phyloP scores from a whole-genome alignment of 2,797 vertebrate genomes.

The Poeciliopsis infans region DNA sequence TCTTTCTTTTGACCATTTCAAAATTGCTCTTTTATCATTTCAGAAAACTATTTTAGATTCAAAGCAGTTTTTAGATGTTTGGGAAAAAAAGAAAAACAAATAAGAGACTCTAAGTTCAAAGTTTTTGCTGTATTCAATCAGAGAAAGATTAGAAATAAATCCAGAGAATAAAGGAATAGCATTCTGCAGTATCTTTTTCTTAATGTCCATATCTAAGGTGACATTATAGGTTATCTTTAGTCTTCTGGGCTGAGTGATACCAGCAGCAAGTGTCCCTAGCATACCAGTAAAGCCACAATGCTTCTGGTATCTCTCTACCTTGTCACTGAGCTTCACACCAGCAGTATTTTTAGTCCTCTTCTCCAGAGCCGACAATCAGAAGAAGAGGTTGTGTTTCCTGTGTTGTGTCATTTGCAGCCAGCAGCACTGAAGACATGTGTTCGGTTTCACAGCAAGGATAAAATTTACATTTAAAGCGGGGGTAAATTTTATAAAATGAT shows the following conservation, averaged over 20 bases:
- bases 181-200: background rate
- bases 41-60: background rate
- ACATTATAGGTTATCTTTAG: conserved; percentile 64
- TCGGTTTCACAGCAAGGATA: background rate
- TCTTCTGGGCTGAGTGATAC: conserved; percentile 29
- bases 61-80: background rate
- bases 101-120: background rate
- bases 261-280: conserved; percentile 64
- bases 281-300: conserved; percentile 61
- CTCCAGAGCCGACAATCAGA: conserved; percentile 68
- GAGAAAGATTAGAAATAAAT: background rate
- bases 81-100: background rate
- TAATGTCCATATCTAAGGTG: conserved; percentile 31
- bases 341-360: conserved; percentile 82
- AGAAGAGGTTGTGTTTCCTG: conserved; percentile 56
- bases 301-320: conserved; percentile 75
- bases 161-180: background rate
- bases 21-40: background rate
- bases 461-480: background rate
- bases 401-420: conserved; percentile 45
- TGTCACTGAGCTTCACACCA: conserved; percentile 69
- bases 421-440: conserved; percentile 26
- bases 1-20: background rate
- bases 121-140: background rate
- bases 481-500: background rate